Base-by-base conservation (phyloP, 1,140 invertebrate species). In the Eupristina koningsbergeri region DNA sequence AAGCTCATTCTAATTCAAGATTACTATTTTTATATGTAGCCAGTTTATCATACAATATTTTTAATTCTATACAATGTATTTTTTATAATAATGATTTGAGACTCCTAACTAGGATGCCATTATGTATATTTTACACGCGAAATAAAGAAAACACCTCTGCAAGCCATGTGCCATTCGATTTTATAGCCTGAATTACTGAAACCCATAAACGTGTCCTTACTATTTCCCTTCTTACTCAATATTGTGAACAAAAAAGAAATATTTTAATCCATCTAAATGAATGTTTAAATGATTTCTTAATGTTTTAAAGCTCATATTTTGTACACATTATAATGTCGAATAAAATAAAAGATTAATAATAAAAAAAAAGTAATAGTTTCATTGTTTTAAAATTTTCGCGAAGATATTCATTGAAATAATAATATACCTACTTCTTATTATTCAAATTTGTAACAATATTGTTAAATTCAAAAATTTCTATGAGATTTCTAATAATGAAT, bases 51-150 rank as follows among this genome's bases (percentile, higher is more conserved):
- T 86, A 86, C 87, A 86, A 85, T 87, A 85, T 77, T 86, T 85
- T 86, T 86, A 47, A 85, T 86, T 85, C 73, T 85, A 85, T 88
- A 89, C 86, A 87, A 86, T 87, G 84, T 86, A 84, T 86, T 89
- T 89, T 89, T 88, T 89, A 87, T 88, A 89, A 90, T 87, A 90
- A 89, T 90, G 89, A 89, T 91, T 89, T 87, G 85, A 88, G 87
- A 90, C 86, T 90, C 87, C 89, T 88, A 86, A 85, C 87, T 90
- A 87, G 89, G 89, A 91, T 91, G 91, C 91, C 91, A 91, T 91
- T 90, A 91, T 91, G 90, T 91, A 91, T 90, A 91, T 91, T 90
- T 90, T 90, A 90, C 90, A 91, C 88, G 87, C 82, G 89, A 91
- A 91, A 91, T 90, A 91, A 91, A 90, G 84, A 74, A 88, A 90